phyloP scores from a whole-genome alignment of 2,888 invertebrate genomes.

The Allygus modestus region DNA sequence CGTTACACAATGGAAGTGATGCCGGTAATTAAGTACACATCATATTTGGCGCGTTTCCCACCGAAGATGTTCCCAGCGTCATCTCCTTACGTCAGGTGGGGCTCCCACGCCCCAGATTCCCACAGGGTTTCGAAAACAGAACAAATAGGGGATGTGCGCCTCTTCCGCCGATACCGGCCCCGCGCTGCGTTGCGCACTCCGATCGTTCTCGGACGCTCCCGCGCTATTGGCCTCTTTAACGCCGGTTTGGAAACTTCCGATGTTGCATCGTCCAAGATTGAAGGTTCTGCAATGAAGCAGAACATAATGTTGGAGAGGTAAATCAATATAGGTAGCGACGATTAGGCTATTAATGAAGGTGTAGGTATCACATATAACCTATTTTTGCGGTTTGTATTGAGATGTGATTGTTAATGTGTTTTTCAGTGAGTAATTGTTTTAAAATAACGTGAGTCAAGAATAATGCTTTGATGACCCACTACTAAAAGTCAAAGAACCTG shows the following conservation, averaged over 20 bases:
- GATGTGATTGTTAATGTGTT: too few species aligned
- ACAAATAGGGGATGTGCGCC: conserved; percentile 49
- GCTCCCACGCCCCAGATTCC: conserved; percentile 48
- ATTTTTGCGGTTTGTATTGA: too few species aligned
- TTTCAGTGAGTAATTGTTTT: too few species aligned
- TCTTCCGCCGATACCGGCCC: conserved; percentile 37
- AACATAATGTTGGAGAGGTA: too few species aligned
- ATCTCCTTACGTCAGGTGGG: conserved; percentile 44
- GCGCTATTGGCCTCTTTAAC: conserved; percentile 29
- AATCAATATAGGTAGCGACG: too few species aligned
- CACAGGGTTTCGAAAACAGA: conserved; percentile 43
- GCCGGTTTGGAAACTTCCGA: conserved; percentile 1
- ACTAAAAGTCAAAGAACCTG: too few species aligned
- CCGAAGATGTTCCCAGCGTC: conserved; percentile 55
- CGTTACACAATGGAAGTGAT: conserved; percentile 36
- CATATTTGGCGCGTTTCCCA: conserved; percentile 51
- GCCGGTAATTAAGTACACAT: conserved; percentile 54
- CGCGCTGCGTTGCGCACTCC: conserved; percentile 39
- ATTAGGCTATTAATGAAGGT: too few species aligned
- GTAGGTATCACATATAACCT: too few species aligned
- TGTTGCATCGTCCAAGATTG: not conserved
- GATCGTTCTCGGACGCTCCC: not conserved
- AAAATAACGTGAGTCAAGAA: too few species aligned
- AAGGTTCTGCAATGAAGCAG: not conserved
- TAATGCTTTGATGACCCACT: too few species aligned